Conservation (phyloP, 2,797 vertebrate species). For the Coilia nasus region DNA sequence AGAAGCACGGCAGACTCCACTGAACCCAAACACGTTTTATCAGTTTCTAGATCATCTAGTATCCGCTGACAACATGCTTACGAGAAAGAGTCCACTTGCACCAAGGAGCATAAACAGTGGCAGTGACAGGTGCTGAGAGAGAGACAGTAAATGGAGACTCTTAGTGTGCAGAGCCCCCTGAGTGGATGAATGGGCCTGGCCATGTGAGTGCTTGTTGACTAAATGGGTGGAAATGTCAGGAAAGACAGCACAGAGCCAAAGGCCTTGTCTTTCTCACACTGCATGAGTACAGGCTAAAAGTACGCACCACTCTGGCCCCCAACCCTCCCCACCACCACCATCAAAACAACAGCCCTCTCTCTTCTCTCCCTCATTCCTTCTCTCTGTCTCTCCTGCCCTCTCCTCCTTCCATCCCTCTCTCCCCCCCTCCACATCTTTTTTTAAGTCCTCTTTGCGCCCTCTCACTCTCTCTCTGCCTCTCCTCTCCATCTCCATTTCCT, state of each 20-base stretch:
- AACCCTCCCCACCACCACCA: too few species aligned
- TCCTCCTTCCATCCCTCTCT: slow-evolving; percentile 30
- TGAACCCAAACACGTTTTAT: neutral
- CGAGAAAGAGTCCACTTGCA: neutral
- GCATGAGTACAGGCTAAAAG: slow-evolving; percentile 11
- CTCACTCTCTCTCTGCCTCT: neutral
- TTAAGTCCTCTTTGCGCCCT: too few species aligned
- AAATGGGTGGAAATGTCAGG: slow-evolving; percentile 56
- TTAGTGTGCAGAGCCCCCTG: neutral
- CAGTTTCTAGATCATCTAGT: slow-evolving; percentile 3
- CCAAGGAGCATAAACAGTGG: neutral
- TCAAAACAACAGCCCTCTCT: neutral
- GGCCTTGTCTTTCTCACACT: slow-evolving; percentile 63
- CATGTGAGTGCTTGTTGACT: slow-evolving; percentile 34
- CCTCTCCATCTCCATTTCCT: neutral
- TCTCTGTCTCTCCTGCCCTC: neutral
- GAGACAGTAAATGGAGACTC: neutral
- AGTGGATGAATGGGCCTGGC: neutral
- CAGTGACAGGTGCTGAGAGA: neutral
- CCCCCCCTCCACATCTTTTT: neutral
- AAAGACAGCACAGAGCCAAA: slow-evolving; percentile 56
- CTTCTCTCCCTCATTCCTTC: slow-evolving; percentile 34
- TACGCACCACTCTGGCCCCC: neutral
- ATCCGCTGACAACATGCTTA: slow-evolving; percentile 12
- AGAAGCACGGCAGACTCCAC: neutral